A percentile compares a stretch with the other conserved stretches of the same genome.
Evolutionary conservation across 2,113 vertebrate genomes (phyloP).

Genomic region (Pelobates fuscus): DNA sequence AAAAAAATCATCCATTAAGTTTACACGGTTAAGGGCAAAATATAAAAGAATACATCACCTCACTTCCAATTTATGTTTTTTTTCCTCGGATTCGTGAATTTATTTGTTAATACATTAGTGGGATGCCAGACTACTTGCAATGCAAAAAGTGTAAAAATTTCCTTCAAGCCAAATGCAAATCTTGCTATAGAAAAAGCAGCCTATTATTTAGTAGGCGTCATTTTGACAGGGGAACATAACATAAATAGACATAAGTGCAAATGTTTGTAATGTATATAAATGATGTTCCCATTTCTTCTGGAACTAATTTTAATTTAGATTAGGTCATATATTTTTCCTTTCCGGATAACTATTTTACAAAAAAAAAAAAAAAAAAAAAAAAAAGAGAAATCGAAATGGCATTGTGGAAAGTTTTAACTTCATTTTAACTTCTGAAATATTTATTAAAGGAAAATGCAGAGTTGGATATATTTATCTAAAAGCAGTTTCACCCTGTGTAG

Average conservation of each 20-base stretch:
- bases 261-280: constrained; percentile 49
- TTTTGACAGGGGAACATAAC: constrained; percentile 41
- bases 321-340: constrained; percentile 45
- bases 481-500: not conserved
- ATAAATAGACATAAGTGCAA: constrained; percentile 46
- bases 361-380: constrained; percentile 16
- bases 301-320: constrained; percentile 48
- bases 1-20: too few relatives aligned
- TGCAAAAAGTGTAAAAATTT: constrained; percentile 41
- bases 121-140: constrained; percentile 25
- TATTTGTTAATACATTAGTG: constrained; percentile 37
- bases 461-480: constrained; percentile 5
- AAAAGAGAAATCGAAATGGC: constrained; percentile 10
- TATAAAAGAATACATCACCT: constrained; percentile 12
- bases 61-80: constrained; percentile 33
- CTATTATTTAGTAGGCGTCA: constrained; percentile 36
- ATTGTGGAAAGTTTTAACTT: not conserved
- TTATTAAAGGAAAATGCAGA: not conserved
- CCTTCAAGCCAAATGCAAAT: constrained; percentile 47
- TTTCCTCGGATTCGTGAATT: not conserved
- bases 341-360: constrained; percentile 13
- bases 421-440: not conserved
- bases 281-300: constrained; percentile 31
- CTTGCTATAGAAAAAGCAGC: constrained; percentile 29
- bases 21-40: constrained; percentile 1